phyloP scores from a whole-genome alignment of 2,888 invertebrate genomes.

The Timandra comae region DNA sequence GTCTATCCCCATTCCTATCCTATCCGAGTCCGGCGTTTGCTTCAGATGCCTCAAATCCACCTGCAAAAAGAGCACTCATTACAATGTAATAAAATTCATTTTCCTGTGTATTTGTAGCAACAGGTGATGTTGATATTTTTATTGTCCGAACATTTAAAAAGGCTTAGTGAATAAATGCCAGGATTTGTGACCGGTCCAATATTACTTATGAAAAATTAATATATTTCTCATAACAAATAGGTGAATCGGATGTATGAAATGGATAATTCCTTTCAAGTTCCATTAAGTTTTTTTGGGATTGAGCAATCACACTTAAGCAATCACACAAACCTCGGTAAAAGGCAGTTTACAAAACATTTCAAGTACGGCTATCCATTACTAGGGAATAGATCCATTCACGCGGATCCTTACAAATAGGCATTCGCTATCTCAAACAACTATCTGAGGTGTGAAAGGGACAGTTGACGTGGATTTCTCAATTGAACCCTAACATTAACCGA shows the following conservation, averaged over 20 bases:
- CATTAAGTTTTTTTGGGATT: slow-evolving; percentile 4
- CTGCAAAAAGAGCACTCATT: slow-evolving; percentile 65
- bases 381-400: slow-evolving; percentile 39
- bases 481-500: slow-evolving; percentile 46
- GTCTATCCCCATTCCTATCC: slow-evolving; percentile 93
- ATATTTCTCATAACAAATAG: too few species aligned
- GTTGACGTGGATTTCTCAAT: slow-evolving; percentile 36
- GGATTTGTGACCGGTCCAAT: too few species aligned
- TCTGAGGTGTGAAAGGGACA: slow-evolving; percentile 33
- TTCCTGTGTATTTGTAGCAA: slow-evolving; percentile 6
- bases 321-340: slow-evolving; percentile 14
- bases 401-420: slow-evolving; percentile 36
- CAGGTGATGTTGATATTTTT: slow-evolving; percentile 10
- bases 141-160: slow-evolving; percentile 4
- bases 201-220: too few species aligned
- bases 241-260: too few species aligned
- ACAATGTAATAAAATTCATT: slow-evolving; percentile 8
- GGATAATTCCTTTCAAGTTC: slow-evolving; percentile 6
- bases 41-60: slow-evolving; percentile 92
- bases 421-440: slow-evolving; percentile 40
- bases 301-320: slow-evolving; percentile 13
- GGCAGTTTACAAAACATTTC: slow-evolving; percentile 26
- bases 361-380: slow-evolving; percentile 34
- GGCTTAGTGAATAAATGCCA: too few species aligned
- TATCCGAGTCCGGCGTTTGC: slow-evolving; percentile 91